Percentiles rank a stretch among this genome's conserved stretches.
Evolutionary conservation across 2,113 vertebrate species (phyloP).

Genomic region (Isurus oxyrinchus): DNA sequence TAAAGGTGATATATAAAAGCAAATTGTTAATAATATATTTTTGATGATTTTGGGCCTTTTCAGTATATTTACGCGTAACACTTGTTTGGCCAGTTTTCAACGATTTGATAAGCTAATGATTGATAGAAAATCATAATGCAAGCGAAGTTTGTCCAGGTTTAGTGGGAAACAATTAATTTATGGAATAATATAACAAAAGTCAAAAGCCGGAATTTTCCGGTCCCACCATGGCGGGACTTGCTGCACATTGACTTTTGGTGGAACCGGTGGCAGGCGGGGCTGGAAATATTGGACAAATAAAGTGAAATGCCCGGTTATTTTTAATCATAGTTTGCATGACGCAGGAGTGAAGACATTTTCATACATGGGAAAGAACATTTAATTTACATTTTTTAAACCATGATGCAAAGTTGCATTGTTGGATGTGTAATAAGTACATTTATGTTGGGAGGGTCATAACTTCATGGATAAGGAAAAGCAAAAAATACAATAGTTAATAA

Average conservation of each 20-base stretch:
- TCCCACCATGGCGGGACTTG: too few relatives aligned
- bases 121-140: background rate
- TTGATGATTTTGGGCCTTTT: background rate
- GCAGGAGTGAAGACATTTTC: background rate
- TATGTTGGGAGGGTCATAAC: background rate
- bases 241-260: too few relatives aligned
- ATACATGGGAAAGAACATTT: background rate
- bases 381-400: background rate
- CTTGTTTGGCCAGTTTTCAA: background rate
- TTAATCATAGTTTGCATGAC: background rate
- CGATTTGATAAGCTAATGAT: background rate
- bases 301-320: background rate
- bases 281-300: background rate
- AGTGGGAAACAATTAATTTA: background rate
- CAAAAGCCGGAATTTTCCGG: too few relatives aligned
- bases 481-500: background rate
- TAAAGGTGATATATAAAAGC: background rate
- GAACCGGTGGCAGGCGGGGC: too few relatives aligned
- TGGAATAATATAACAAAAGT: slow-evolving; percentile 16
- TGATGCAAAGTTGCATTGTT: background rate
- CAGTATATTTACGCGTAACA: background rate
- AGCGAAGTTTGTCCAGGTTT: background rate
- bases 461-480: background rate
- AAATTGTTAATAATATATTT: background rate
- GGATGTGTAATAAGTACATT: background rate